These are phyloP conservation scores for Bellardia bayeri DNA, from an alignment of 2,888 invertebrate species.

Conservation along the genomic window DNA sequence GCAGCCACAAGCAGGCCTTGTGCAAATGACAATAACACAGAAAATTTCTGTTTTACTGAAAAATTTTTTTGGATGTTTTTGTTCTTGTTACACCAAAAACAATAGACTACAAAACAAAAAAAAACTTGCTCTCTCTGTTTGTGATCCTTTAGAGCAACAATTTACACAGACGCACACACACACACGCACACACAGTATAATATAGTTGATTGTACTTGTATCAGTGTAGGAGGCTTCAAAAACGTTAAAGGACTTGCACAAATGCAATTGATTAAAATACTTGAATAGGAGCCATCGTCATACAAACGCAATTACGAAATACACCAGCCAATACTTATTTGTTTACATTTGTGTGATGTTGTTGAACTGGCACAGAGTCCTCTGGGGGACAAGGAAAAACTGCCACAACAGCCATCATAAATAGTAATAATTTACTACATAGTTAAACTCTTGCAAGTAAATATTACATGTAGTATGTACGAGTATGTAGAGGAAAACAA, in stretches of 20 bases:
- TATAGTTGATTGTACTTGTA: background rate
- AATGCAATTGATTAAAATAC: conserved; percentile 51
- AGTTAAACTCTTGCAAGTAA: conserved; percentile 35
- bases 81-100: conserved; percentile 15
- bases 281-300: conserved; percentile 7
- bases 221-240: background rate
- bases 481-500: background rate
- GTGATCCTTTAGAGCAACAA: background rate
- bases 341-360: conserved; percentile 13
- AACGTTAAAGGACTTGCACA: conserved; percentile 10
- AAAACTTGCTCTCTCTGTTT: background rate
- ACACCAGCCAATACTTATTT: background rate
- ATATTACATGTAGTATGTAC: conserved; percentile 6
- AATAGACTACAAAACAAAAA: background rate
- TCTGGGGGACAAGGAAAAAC: background rate
- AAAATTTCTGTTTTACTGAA: conserved; percentile 27
- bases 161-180: background rate
- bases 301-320: background rate
- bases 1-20: conserved; percentile 6
- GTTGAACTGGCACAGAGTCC: background rate
- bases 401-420: background rate
- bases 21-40: conserved; percentile 29
- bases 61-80: background rate
- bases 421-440: background rate
- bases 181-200: background rate